Evolutionary conservation across 2,113 vertebrate species (phyloP), one percentile per base, ranked within the genome.

Genomic region (Canis aureus): DNA sequence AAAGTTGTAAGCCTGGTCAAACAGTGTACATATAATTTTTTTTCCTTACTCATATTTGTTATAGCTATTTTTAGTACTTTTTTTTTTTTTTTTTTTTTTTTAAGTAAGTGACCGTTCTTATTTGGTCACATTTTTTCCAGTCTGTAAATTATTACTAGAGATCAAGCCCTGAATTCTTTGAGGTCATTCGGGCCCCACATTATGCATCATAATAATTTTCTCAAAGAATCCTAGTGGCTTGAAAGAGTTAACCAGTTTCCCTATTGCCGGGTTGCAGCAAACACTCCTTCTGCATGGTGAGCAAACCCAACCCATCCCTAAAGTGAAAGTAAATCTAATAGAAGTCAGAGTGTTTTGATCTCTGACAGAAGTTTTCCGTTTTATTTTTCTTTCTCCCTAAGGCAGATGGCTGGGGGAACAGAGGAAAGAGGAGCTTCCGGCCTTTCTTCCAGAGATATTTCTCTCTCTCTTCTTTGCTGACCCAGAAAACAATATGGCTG

Each of bases 31-130:
- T 74, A 73, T 62, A 51, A 53, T 88, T 84, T 89, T 53, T 94
- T 88, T 95, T 80, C 80, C 80, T 88, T 67, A 53, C 43, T 92
- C n/a, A 55, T 5, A 59, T 83, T 66, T 17, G 43, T 67, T 51
- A 43, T 23, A 91, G 59, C 81, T 96, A 88, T 94, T 90, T 98
- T 95, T 95, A 91, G 66, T 59, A 73, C 22, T 5, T 85, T 86
- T 82, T 29, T 93, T 43, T 73, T 35, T 43, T 38, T 38, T 38
- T 38, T 38, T 38, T 43, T 43, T 43, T 43, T 53, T 92, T 85
- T 38, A 95, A 87, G 43, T 49, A 81, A 91, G 51, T 57, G 91
- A 81, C 25, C 78, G 94, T 96, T 95, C 71, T 83, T 57, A 91
- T 43, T 92, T 51, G 81, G 62, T 86, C 73, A 93, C 55, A 91